Evolutionary conservation across 2,888 invertebrate genomes (phyloP), one percentile per base, ranked within the genome.

Genomic region (Caenorhabditis macrosperma): DNA sequence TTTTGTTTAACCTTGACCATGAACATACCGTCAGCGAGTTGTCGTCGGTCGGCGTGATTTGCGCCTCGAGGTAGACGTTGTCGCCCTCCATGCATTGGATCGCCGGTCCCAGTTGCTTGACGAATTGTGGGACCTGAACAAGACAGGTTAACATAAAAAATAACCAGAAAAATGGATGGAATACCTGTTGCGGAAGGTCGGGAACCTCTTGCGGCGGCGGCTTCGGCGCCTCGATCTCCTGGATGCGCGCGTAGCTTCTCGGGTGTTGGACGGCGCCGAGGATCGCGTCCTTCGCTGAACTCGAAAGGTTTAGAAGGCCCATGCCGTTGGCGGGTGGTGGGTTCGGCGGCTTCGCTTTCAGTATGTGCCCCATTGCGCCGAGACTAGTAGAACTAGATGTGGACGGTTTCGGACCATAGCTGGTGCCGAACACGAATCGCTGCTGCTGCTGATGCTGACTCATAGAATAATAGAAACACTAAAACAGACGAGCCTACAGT

Each of bases 41-140:
- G 84, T 92, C 92, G 67, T 92, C 91, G 66, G 91, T 89, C 20
- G 92, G 92, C 3, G 91, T 88, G 33, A 92, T 89, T 60, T 91
- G 91, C 71, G 92, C 91, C 85, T 92, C 92, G 82, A 92, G 91
- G 85, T 92, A 92, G 28, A 92, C 91, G 15, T 91, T 89, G 76
- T 92, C 91, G 67, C 91, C 91, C 84, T 92, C 92, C 74, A 88
- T 89, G 44, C 92, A 89, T 22, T 88, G 83, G 26, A 82, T 71
- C 10, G 79, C 82, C 41, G 85, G 82, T 41, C 86, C 86, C 38
- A 89, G 74, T 26, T 85, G 87, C 59, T 88, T 88, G 24, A 88
- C 84, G 82, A 89, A 89, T 41, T 57, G 72, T 15, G 88, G 88
- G 24, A 84, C 79, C 88, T 88, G 60, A 38, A 66, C n/a, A n/a